Conservation (phyloP, 2,888 invertebrate genomes). For the Dryococelus australis region DNA sequence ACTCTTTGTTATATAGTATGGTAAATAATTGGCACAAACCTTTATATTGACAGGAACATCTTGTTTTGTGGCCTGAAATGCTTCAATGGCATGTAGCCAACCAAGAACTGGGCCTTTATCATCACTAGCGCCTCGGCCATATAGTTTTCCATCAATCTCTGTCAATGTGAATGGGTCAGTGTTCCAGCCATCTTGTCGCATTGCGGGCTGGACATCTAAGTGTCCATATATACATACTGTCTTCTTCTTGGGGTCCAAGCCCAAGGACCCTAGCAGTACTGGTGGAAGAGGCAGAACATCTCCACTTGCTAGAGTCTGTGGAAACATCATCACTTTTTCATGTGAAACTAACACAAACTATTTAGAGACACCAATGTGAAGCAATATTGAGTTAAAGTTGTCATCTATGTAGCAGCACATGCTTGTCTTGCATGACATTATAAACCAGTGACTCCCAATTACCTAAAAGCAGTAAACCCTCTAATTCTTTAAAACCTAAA, state of each 20-base stretch:
- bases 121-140: slow-evolving; percentile 90
- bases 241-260: slow-evolving; percentile 84
- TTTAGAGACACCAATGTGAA: no score
- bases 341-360: not conserved
- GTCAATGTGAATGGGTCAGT: slow-evolving; percentile 92
- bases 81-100: slow-evolving; percentile 94
- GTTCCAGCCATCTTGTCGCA: slow-evolving; percentile 93
- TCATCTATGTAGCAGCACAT: not conserved
- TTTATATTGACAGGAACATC: slow-evolving; percentile 71
- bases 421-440: not conserved
- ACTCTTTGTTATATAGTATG: no score
- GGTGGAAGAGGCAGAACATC: slow-evolving; percentile 81
- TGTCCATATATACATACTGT: slow-evolving; percentile 97
- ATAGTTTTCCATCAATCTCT: slow-evolving; percentile 88
- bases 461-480: no score
- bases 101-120: slow-evolving; percentile 95
- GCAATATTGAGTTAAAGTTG: no score
- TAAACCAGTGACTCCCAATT: no score
- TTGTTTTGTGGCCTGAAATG: slow-evolving; percentile 75
- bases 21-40: slow-evolving; percentile 52
- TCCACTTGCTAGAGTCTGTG: slow-evolving; percentile 70
- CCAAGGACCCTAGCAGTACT: slow-evolving; percentile 80
- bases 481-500: no score
- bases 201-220: slow-evolving; percentile 97
- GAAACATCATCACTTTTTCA: slow-evolving; percentile 18